A percentile compares a stretch with the other conserved stretches of the same genome.
phyloP scores from a whole-genome alignment of 2,113 vertebrate genomes.

The Centropus unirufus region DNA sequence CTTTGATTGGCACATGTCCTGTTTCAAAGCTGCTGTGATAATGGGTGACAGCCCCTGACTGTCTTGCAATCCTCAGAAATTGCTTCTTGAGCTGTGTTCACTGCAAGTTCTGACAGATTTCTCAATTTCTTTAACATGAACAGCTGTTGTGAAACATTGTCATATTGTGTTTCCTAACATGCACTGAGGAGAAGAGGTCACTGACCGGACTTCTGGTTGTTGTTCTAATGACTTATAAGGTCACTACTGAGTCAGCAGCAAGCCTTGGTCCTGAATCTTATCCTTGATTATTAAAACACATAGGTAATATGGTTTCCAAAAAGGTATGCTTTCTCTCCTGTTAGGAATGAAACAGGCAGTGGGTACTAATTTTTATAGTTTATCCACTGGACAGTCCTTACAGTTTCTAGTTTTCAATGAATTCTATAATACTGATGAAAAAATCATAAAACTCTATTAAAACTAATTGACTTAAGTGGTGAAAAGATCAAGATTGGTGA shows the following conservation, averaged over 20 bases:
- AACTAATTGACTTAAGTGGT: neutral
- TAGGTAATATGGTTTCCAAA: neutral
- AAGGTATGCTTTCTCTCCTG: neutral
- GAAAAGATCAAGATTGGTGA: neutral
- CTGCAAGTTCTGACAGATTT: neutral
- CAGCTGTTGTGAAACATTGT: neutral
- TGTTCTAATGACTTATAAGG: neutral
- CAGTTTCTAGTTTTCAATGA: neutral
- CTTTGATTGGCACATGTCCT: neutral
- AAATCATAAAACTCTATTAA: neutral
- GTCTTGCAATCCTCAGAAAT: neutral
- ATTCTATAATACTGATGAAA: neutral
- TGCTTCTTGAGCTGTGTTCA: neutral
- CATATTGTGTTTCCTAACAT: neutral
- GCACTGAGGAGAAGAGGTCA: neutral
- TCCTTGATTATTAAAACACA: neutral
- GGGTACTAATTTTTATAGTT: neutral
- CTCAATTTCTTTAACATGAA: neutral
- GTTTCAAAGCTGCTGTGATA: neutral
- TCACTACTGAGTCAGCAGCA: neutral
- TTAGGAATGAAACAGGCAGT: neutral
- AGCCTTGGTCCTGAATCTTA: neutral
- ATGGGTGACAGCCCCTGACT: accelerated
- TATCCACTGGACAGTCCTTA: neutral
- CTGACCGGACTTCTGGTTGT: neutral